phyloP scores from a whole-genome alignment of 2,113 vertebrate species.

The Saimiri boliviensis region DNA sequence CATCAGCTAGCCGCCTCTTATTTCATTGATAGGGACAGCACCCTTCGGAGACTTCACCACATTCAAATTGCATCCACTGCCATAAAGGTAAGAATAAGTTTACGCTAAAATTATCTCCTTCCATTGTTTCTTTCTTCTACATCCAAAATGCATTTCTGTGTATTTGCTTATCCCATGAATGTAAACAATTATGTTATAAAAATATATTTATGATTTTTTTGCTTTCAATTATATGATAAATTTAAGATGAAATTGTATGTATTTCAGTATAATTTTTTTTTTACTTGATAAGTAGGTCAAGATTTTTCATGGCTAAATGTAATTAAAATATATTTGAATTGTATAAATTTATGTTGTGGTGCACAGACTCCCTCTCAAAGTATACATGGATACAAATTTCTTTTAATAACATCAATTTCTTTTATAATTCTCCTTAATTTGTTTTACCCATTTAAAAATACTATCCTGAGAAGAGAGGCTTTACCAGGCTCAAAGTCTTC shows the following conservation, averaged over 20 bases:
- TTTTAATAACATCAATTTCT: not conserved
- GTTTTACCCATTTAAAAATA: not conserved
- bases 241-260: not conserved
- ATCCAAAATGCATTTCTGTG: not conserved
- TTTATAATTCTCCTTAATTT: not conserved
- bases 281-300: not conserved
- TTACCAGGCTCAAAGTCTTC: not conserved
- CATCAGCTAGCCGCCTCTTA: conserved; percentile 92
- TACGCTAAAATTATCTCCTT: rapidly evolving
- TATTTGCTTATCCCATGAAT: not conserved
- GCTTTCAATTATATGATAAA: not conserved
- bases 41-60: conserved; percentile 88
- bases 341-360: not conserved
- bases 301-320: not conserved
- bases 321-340: not conserved
- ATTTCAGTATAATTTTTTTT: not conserved
- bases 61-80: conserved; percentile 92
- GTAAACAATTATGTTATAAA: not conserved
- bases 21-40: conserved; percentile 91
- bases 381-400: not conserved
- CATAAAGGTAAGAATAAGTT: conserved; percentile 86
- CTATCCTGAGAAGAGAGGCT: not conserved
- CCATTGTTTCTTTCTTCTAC: no score
- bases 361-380: not conserved
- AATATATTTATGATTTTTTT: not conserved